These are phyloP conservation scores for Tinea trinotella DNA, from an alignment of 2,888 invertebrate genomes.

Conservation along the genomic window DNA sequence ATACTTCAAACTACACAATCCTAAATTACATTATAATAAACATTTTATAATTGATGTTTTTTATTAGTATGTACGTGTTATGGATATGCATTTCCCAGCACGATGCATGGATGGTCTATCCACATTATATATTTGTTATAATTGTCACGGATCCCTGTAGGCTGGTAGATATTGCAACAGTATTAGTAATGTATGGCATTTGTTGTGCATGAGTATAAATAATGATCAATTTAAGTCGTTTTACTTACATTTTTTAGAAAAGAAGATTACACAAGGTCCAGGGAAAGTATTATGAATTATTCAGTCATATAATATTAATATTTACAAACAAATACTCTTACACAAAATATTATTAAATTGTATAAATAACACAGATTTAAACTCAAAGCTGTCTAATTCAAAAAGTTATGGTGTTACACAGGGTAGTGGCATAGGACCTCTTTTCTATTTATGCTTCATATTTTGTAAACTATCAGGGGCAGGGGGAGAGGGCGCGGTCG, in stretches of 20 bases:
- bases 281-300: not conserved
- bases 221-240: not conserved
- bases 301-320: no score
- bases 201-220: not conserved
- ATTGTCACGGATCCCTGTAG: not conserved
- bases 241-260: slow-evolving; percentile 3
- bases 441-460: not conserved
- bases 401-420: not conserved
- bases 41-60: no score
- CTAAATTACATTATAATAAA: no score
- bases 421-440: not conserved
- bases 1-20: no score
- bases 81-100: slow-evolving; percentile 8
- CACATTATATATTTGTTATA: not conserved
- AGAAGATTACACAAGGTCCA: not conserved
- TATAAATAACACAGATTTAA: not conserved
- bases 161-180: not conserved
- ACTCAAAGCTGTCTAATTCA: no score
- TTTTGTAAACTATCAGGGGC: slow-evolving; percentile 11
- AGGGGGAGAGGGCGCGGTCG: slow-evolving; percentile 59
- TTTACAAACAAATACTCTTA: no score
- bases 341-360: no score
- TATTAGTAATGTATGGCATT: not conserved
- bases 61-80: no score
- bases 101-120: slow-evolving; percentile 16